Evolutionary conservation across 2,888 invertebrate species (phyloP).

Genomic region (Drosophila barbarae): DNA sequence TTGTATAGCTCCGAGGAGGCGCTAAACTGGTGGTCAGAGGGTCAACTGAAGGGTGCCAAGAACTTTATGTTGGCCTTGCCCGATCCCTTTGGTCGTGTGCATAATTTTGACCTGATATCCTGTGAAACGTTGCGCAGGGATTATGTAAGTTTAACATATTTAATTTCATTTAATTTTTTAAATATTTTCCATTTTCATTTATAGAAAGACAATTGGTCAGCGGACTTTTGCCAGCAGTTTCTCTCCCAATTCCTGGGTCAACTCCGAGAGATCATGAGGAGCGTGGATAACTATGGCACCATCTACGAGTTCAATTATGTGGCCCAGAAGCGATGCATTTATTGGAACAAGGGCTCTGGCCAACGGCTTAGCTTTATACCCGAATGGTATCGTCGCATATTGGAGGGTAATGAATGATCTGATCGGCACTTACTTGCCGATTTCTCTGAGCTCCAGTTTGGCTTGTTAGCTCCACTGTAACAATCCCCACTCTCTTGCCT

Average conservation of each 20-base stretch:
- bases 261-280: neutral
- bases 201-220: neutral
- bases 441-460: slow-evolving; percentile 25
- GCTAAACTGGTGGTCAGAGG: neutral
- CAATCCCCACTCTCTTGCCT: slow-evolving; percentile 39
- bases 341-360: neutral
- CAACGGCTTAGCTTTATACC: slow-evolving; percentile 11
- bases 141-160: neutral
- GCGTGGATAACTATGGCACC: neutral
- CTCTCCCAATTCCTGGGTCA: neutral
- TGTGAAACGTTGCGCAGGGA: neutral
- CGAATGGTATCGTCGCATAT: slow-evolving; percentile 10
- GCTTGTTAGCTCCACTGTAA: slow-evolving; percentile 48
- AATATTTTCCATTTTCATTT: neutral
- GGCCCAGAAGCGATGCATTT: neutral
- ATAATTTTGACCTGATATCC: neutral
- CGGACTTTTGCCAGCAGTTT: slow-evolving; percentile 1
- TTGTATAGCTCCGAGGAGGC: slow-evolving; percentile 1
- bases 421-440: slow-evolving; percentile 9
- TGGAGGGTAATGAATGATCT: slow-evolving; percentile 22
- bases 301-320: slow-evolving; percentile 22
- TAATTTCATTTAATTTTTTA: neutral
- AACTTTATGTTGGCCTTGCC: neutral
- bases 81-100: neutral
- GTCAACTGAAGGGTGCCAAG: neutral